Evolutionary conservation across 2,113 vertebrate species (phyloP).

Genomic region (Macroglossus sobrinus): DNA sequence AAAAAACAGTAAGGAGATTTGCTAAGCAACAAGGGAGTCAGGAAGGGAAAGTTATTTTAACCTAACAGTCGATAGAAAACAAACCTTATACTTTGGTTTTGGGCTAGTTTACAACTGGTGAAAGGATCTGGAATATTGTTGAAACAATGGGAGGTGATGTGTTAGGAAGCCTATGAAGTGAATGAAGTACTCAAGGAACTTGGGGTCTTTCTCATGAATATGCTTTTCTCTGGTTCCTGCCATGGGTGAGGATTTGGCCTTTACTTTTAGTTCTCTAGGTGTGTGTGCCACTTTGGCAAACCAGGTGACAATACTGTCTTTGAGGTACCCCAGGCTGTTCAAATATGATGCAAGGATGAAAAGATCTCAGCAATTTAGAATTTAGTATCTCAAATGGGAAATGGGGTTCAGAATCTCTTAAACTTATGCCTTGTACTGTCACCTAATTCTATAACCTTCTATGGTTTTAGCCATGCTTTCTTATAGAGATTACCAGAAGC

Average conservation of each 20-base stretch:
- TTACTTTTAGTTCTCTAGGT: not conserved
- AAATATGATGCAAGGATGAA: not conserved
- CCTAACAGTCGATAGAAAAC: slow-evolving; percentile 24
- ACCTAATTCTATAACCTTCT: not conserved
- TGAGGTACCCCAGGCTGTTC: not conserved
- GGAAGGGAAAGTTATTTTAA: slow-evolving; percentile 54
- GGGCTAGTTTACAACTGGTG: slow-evolving; percentile 23
- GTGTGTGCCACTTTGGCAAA: not conserved
- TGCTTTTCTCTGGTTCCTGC: not conserved
- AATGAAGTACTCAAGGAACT: not conserved
- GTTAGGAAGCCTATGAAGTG: not conserved
- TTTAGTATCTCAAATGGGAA: not conserved
- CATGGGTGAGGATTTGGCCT: not conserved
- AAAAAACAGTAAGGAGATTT: slow-evolving; percentile 59
- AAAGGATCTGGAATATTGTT: not conserved
- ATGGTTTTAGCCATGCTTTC: not conserved
- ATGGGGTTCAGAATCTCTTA: not conserved
- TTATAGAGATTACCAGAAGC: not conserved
- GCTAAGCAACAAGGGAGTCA: slow-evolving; percentile 31
- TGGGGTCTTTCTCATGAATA: not conserved
- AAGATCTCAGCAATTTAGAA: not conserved
- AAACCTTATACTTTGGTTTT: not conserved
- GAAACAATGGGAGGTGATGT: not conserved
- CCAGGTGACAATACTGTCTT: not conserved
- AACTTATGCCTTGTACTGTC: not conserved